Evolutionary conservation across 2,888 invertebrate genomes (phyloP).

Genomic region (Acholoe squamosa): DNA sequence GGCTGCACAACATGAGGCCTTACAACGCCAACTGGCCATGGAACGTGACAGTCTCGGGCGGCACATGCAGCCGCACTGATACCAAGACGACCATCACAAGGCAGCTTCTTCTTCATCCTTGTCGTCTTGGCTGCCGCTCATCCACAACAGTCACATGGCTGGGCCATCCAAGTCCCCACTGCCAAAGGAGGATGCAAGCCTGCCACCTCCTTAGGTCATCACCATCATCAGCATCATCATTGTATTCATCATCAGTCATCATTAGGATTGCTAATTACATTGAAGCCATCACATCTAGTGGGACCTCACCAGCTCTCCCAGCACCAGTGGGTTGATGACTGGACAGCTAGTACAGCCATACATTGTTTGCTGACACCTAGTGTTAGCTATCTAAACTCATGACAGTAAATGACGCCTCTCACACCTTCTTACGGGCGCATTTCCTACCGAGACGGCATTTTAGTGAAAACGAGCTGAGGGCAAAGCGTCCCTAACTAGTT

Average conservation of each 20-base stretch:
- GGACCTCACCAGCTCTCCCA: background rate
- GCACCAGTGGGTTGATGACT: background rate
- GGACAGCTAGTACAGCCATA: too few relatives aligned
- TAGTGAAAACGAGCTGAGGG: too few relatives aligned
- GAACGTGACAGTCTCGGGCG: conserved; percentile 87
- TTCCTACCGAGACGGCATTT: too few relatives aligned
- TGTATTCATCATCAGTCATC: background rate
- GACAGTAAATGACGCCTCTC: too few relatives aligned
- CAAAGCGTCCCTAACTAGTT: too few relatives aligned
- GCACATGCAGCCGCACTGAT: conserved; percentile 62
- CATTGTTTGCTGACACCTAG: too few relatives aligned
- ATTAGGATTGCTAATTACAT: background rate
- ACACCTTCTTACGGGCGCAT: too few relatives aligned
- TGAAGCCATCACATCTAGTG: background rate
- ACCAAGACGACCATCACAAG: background rate
- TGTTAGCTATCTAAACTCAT: too few relatives aligned
- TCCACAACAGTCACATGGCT: background rate
- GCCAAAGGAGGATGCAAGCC: background rate
- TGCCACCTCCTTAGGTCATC: background rate
- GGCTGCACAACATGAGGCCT: conserved; percentile 89
- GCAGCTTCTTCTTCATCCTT: conserved; percentile 28
- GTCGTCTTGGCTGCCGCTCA: background rate
- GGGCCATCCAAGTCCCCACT: background rate
- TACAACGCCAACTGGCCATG: conserved; percentile 92
- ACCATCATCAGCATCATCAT: conserved; percentile 3